Evolutionary conservation across 2,888 invertebrate genomes (phyloP).

Genomic region (Unio delphinus): DNA sequence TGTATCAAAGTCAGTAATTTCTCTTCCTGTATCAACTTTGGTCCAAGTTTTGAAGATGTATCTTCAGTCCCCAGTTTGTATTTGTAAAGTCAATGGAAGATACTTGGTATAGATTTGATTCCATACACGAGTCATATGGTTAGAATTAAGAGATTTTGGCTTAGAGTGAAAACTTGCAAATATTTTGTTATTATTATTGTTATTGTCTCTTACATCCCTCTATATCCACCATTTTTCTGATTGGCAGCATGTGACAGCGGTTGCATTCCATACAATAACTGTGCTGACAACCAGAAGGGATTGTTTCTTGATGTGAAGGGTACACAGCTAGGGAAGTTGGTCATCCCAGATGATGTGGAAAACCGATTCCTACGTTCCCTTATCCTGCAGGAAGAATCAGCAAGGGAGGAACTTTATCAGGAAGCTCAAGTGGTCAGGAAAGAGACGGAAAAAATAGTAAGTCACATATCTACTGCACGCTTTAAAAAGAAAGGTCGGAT

Average conservation of each 20-base stretch:
- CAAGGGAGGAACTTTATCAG: slow-evolving; percentile 51
- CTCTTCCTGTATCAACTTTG: too few relatives aligned
- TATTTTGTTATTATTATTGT: too few relatives aligned
- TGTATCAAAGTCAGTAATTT: too few relatives aligned
- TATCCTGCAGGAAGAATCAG: slow-evolving; percentile 50
- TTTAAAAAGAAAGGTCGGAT: too few relatives aligned
- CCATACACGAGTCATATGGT: too few relatives aligned
- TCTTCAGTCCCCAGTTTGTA: too few relatives aligned
- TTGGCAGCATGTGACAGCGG: slow-evolving; percentile 43
- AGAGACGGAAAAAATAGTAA: slow-evolving; percentile 52
- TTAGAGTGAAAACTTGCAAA: too few relatives aligned
- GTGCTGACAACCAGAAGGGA: slow-evolving; percentile 42
- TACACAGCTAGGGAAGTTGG: slow-evolving; percentile 53
- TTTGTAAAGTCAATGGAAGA: too few relatives aligned
- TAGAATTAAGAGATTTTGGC: too few relatives aligned
- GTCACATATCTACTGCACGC: not conserved
- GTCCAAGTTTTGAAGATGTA: too few relatives aligned
- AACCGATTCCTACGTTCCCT: slow-evolving; percentile 52
- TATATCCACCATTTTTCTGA: not conserved
- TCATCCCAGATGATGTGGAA: slow-evolving; percentile 52
- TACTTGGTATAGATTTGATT: too few relatives aligned
- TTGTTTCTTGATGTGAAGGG: slow-evolving; percentile 54
- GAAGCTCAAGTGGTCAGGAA: slow-evolving; percentile 56
- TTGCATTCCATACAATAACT: slow-evolving; percentile 35
- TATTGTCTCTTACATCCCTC: not conserved